Evolutionary conservation across 2,113 vertebrate genomes (phyloP), one percentile per base, ranked within the genome.

Genomic region (Perca fluviatilis): DNA sequence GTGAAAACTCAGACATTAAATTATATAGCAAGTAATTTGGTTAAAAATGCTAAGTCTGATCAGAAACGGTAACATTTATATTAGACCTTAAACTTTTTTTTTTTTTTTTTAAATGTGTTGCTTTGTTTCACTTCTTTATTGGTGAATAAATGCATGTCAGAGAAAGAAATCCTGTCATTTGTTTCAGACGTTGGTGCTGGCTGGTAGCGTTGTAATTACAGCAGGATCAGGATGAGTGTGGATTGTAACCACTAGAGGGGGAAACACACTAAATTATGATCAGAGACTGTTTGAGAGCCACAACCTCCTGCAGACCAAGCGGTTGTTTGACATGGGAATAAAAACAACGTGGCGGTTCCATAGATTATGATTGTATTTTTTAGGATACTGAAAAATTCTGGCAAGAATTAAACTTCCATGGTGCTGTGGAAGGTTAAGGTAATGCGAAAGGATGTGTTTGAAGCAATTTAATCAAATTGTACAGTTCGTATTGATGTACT

Each of bases 161-260:
- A 54, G 30, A 16, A 15, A 0, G 1, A 3, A 64, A 25, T 43
- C 12, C 15, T 46, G 12, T 33, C n/a, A 18, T 6, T n/a, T 16
- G 6, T 1, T n/a, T 0, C 0, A 19, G 21, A 11, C 3, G 4
- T 30, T 15, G 19, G 21, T 64, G 43, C 43, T 84, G 74, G 16
- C 9, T 61, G 43, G 68, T 1, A 19, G 2, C 46, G 21, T 11
- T 64, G 25, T 16, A 0, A 4, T 33, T 6, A 1, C 4, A 61
- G 51, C 33, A 13, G 14, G 5, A 7, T 65, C 4, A 79, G 21
- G 46, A 23, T 14, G 57, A 84, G 12, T 56, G 15, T 56, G 79
- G 33, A 9, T 46, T 87, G 5, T 18, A 6, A 63, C 93, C 92
- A 93, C 91, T 91, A 94, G 93, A 92, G 91, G 92, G 93, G 15